Conservation (phyloP, 2,888 invertebrate species). For the Pristionchus exspectatus region DNA sequence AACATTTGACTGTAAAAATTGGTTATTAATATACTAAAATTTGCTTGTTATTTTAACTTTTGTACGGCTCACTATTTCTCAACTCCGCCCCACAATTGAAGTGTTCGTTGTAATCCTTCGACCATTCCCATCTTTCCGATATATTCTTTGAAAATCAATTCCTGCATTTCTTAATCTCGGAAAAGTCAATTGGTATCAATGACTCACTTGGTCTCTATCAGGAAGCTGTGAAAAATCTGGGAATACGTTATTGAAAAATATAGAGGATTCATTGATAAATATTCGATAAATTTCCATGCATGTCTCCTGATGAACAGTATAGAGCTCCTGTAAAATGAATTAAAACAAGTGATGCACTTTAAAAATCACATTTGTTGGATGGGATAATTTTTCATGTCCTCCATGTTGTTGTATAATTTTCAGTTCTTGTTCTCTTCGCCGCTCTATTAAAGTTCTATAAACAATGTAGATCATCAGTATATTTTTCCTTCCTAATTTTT, state of each 20-base stretch:
- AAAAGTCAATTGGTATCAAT: background rate
- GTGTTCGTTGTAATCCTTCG: background rate
- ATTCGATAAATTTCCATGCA: background rate
- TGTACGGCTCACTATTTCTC: background rate
- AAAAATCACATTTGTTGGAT: background rate
- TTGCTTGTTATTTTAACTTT: background rate
- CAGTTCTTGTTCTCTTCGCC: background rate
- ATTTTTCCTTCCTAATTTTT: background rate
- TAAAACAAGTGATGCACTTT: background rate
- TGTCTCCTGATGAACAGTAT: background rate
- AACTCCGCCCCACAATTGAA: background rate
- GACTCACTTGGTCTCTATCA: background rate
- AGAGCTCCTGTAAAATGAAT: background rate
- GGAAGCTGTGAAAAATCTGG: background rate
- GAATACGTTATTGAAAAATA: background rate
- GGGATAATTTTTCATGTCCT: background rate
- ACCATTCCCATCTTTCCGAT: conserved; percentile 5
- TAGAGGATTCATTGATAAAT: background rate
- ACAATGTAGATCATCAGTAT: background rate
- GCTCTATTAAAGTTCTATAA: background rate
- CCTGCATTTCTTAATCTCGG: background rate
- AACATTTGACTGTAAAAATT: background rate
- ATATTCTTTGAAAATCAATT: background rate
- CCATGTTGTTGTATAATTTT: background rate
- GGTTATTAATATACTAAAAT: background rate